Conservation (phyloP, 2,113 vertebrate genomes). For the Seriola quinqueradiata region DNA sequence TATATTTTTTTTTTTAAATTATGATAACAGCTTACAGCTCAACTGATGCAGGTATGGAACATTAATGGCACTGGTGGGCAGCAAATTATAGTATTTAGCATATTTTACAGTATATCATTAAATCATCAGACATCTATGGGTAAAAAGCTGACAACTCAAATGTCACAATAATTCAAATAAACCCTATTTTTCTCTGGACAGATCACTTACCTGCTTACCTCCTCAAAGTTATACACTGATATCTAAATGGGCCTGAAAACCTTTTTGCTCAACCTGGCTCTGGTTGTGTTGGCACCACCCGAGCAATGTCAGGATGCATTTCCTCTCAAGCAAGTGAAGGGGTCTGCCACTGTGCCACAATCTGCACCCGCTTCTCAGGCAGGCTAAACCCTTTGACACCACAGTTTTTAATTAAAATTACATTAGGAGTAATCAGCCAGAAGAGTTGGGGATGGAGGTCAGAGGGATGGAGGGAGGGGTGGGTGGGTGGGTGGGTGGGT, state of each 20-base stretch:
- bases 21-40: background rate
- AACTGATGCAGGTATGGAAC: background rate
- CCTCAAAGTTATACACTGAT: background rate
- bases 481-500: conserved; percentile 5
- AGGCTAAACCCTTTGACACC: conserved; percentile 99
- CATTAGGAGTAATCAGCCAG: conserved; percentile 99
- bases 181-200: background rate
- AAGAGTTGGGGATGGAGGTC: conserved; percentile 88
- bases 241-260: conserved; percentile 32
- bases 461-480: conserved; percentile 50
- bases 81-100: background rate
- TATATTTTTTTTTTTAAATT: background rate
- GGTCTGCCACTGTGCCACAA: conserved; percentile 96
- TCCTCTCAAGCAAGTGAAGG: conserved; percentile 98
- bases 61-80: background rate
- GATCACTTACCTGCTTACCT: background rate
- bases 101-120: no score
- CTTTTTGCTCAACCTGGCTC: conserved; percentile 74
- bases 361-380: conserved; percentile 99
- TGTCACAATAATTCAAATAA: background rate
- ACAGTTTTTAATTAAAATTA: conserved; percentile 99
- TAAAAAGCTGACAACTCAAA: background rate
- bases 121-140: no score
- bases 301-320: conserved; percentile 93
- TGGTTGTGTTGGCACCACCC: conserved; percentile 70